Conservation (phyloP, 2,888 invertebrate species). For the Noctua fimbriata region DNA sequence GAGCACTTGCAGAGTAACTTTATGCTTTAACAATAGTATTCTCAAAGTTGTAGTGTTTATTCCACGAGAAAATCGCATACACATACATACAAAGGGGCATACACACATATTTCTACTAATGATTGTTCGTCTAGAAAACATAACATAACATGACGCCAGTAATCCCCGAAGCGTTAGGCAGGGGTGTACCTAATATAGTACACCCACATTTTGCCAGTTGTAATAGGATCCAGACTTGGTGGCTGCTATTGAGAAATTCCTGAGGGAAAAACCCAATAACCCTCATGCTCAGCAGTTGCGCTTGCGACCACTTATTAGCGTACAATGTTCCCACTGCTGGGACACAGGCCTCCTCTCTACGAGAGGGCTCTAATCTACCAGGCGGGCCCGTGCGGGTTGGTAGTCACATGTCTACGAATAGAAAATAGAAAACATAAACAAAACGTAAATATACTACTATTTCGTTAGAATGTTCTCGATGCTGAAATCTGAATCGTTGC, state of each 20-base stretch:
- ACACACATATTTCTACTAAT: not conserved
- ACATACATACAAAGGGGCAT: not conserved
- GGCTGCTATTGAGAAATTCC: not conserved
- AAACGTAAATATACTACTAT: slow-evolving; percentile 5
- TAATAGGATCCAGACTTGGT: not conserved
- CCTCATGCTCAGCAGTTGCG: not conserved
- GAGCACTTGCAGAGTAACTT: not conserved
- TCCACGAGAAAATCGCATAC: not conserved
- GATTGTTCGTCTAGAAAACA: not conserved
- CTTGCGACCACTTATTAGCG: not conserved
- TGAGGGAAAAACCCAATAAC: not conserved
- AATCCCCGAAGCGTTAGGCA: not conserved
- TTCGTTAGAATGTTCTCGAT: slow-evolving; percentile 21
- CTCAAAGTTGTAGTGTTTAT: not conserved
- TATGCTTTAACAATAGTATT: not conserved
- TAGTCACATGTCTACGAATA: not conserved
- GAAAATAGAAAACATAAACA: slow-evolving; percentile 13
- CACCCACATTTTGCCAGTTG: not conserved
- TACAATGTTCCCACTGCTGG: not conserved
- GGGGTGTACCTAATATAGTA: not conserved
- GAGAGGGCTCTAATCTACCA: not conserved
- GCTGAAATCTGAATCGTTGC: slow-evolving; percentile 39
- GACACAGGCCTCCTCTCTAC: not conserved
- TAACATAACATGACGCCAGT: not conserved
- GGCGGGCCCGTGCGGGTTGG: not conserved